phyloP scores from a whole-genome alignment of 2,888 invertebrate species.

The Cantharis rufa region DNA sequence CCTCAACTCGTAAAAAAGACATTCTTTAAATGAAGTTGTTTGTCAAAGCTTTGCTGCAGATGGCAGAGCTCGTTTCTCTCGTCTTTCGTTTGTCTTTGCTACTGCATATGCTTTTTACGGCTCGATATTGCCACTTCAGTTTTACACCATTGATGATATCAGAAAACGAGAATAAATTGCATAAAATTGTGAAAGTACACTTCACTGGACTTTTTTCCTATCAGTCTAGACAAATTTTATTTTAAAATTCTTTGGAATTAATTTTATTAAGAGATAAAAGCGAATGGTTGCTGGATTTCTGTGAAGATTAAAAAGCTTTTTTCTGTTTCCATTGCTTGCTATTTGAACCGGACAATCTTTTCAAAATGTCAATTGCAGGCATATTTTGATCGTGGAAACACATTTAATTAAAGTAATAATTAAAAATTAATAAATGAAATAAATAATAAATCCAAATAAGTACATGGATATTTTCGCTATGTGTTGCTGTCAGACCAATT shows the following conservation, averaged over 20 bases:
- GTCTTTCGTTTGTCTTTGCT: constrained; percentile 10
- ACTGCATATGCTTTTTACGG: constrained; percentile 6
- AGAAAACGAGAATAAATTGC: neutral
- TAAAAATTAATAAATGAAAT: no score
- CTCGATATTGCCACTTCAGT: constrained; percentile 11
- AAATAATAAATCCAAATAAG: no score
- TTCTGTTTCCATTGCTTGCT: neutral
- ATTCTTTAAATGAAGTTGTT: constrained; percentile 10
- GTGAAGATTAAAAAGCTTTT: neutral
- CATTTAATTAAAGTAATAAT: no score
- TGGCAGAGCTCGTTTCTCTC: constrained; percentile 7
- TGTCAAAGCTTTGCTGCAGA: constrained; percentile 11
- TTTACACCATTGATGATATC: constrained; percentile 3
- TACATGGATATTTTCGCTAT: no score
- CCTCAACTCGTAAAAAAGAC: constrained; percentile 11
- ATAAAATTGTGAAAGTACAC: neutral
- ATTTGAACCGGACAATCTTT: neutral
- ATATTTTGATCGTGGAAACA: no score
- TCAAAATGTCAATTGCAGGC: no score
- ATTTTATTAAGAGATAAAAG: neutral
- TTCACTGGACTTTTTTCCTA: neutral
- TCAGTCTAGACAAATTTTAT: neutral
- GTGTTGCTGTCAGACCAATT: no score
- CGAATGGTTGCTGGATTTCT: neutral
- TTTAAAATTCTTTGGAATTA: neutral